Conservation (phyloP, 2,113 vertebrate species). For the Leptocoma aspasia region DNA sequence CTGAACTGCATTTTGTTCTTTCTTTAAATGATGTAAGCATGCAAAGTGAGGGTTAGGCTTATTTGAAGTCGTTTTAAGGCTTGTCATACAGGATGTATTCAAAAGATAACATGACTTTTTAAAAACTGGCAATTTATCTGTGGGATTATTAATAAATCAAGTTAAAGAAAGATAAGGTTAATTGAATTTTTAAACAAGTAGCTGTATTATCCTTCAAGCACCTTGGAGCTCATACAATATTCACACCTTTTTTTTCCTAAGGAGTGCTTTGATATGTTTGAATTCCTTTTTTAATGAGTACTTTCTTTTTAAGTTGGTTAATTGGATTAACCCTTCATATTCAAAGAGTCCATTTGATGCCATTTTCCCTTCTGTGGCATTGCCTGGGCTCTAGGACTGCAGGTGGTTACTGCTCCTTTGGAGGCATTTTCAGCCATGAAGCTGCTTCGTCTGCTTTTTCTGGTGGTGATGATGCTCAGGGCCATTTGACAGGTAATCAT, state of each 20-base stretch:
- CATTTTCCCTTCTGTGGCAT: not conserved
- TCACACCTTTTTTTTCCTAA: constrained; percentile 55
- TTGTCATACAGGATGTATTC: constrained; percentile 53
- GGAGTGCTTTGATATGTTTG: constrained; percentile 63
- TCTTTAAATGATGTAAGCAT: constrained; percentile 35
- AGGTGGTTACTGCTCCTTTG: constrained; percentile 28
- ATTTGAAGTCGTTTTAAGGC: constrained; percentile 54
- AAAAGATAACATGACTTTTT: constrained; percentile 67
- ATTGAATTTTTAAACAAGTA: constrained; percentile 77
- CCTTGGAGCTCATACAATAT: constrained; percentile 69
- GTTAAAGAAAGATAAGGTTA: constrained; percentile 75
- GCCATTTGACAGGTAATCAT: constrained; percentile 71
- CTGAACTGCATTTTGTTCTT: constrained; percentile 40
- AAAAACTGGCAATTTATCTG: constrained; percentile 67
- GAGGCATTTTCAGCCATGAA: constrained; percentile 24
- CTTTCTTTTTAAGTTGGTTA: constrained; percentile 50
- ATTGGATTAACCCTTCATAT: constrained; percentile 49
- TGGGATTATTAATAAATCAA: constrained; percentile 75
- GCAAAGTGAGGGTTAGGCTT: constrained; percentile 17
- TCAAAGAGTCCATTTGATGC: not conserved
- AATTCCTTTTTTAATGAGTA: constrained; percentile 63
- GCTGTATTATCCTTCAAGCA: constrained; percentile 72
- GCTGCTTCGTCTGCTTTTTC: constrained; percentile 57
- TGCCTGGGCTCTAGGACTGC: not conserved
- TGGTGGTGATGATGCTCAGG: constrained; percentile 51